Evolutionary conservation across 2,888 invertebrate species (phyloP), one percentile per base, ranked within the genome.

Genomic region (Gastrophysa polygoni): DNA sequence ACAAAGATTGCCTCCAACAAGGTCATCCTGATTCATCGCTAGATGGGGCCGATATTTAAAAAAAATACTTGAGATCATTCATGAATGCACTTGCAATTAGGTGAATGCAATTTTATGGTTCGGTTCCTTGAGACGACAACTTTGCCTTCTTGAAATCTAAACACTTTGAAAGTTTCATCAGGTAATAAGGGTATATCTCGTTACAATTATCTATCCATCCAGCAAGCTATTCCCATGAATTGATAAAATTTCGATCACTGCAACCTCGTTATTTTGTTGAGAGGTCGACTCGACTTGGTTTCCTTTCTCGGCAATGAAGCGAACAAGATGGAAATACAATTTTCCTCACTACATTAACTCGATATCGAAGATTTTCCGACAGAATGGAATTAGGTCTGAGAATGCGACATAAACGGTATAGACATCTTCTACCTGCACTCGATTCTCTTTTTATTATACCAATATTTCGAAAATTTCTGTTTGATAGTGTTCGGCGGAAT

Each of bases 301-400:
- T 74, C 68, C 70, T 61, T 60, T 57, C 58, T 48, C 71, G 61
- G 71, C 70, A 72, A 71, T 73, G 70, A 70, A 70, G 73, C 73
- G 72, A 61, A 68, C 65, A 65, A 68, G 67, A 72, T 70, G 73
- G 69, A 74, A 75, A 75, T 73, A 69, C 72, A 73, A 74, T 74
- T 74, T 74, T 75, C 66, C 64, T 68, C 74, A 71, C 71, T 74
- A 73, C 73, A 74, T 73, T 75, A 72, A 71, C 68, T 64, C 67
- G 60, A 69, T 72, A 74, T 74, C 72, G 72, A 67, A 72, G 68
- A 74, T 75, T 75, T 73, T 38, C 48, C 48, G 49, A 49, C 20
- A 57, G 49, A 57, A 57, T 57, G 21, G 34, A 49, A n/a, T n/a
- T n/a, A n/a, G 11, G 38, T 38, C 4, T 21, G 38, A 14, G 32